These are phyloP conservation scores for Acanthoscelides obtectus DNA, from an alignment of 2,888 invertebrate genomes.

Conservation along the genomic window DNA sequence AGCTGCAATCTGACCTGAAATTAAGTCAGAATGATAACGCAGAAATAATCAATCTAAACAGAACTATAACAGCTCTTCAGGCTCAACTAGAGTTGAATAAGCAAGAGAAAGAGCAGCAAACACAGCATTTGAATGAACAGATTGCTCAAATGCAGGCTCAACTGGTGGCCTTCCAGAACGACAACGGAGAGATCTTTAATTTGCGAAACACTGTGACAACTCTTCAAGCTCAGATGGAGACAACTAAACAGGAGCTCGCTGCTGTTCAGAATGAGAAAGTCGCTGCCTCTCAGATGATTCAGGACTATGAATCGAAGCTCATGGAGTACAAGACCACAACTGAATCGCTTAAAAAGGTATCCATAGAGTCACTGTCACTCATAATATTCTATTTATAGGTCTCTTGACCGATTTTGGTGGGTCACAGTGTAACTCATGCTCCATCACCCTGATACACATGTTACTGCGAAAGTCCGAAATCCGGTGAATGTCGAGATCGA, in stretches of 20 bases:
- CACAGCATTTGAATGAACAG: constrained; percentile 1
- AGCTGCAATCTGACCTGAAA: constrained; percentile 9
- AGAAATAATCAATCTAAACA: constrained; percentile 9
- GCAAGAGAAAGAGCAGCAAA: background rate
- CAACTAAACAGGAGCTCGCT: background rate
- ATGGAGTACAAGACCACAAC: background rate
- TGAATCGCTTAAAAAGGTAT: background rate
- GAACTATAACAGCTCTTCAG: background rate
- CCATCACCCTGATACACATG: too few relatives aligned
- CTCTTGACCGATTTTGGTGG: too few relatives aligned
- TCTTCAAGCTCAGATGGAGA: background rate
- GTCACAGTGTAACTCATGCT: too few relatives aligned
- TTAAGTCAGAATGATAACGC: constrained; percentile 6
- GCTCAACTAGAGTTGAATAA: background rate
- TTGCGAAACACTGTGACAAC: background rate
- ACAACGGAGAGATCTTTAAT: background rate
- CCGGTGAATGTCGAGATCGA: too few relatives aligned
- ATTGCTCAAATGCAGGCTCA: background rate
- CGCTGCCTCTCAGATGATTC: background rate
- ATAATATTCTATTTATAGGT: too few relatives aligned
- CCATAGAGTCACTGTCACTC: background rate
- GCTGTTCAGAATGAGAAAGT: background rate
- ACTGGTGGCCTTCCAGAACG: background rate
- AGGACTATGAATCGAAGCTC: background rate
- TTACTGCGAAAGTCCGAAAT: too few relatives aligned